These are phyloP conservation scores for Girardia tigrina DNA, from an alignment of 2,888 invertebrate genomes.

Conservation along the genomic window DNA sequence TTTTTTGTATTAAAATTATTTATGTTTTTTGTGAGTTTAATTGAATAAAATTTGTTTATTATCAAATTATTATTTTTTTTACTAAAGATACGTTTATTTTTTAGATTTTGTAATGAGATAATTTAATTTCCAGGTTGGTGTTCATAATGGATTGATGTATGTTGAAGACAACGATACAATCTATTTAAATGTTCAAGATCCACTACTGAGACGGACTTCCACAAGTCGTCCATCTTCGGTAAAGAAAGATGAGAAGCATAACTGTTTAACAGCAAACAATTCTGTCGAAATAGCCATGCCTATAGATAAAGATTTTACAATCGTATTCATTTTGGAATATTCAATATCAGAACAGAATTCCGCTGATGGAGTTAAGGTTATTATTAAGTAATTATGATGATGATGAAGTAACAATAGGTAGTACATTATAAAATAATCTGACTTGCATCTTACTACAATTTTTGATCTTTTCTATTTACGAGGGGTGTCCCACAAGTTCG, in stretches of 20 bases:
- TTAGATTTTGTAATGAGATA: no score
- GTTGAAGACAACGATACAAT: constrained; percentile 45
- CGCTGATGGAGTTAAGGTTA: constrained; percentile 44
- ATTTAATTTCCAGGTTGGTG: constrained; percentile 50
- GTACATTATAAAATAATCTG: no score
- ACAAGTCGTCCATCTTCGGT: neutral
- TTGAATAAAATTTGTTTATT: neutral
- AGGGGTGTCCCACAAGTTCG: no score
- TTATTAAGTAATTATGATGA: no score
- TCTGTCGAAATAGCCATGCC: constrained; percentile 38
- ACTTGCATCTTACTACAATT: no score
- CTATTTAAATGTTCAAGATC: constrained; percentile 1
- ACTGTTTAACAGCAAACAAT: constrained; percentile 15
- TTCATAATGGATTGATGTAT: constrained; percentile 53
- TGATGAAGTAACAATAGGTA: no score
- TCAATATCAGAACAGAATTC: constrained; percentile 45
- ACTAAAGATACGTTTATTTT: no score
- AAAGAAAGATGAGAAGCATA: neutral
- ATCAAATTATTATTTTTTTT: neutral
- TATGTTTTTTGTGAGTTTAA: no score
- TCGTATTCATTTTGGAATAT: constrained; percentile 48
- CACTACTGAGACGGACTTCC: neutral
- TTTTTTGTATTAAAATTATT: no score
- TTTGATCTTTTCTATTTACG: no score
- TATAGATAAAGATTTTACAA: constrained; percentile 45